Evolutionary conservation across 2,113 vertebrate genomes (phyloP).

Genomic region (Pelecanoides urinatrix): DNA sequence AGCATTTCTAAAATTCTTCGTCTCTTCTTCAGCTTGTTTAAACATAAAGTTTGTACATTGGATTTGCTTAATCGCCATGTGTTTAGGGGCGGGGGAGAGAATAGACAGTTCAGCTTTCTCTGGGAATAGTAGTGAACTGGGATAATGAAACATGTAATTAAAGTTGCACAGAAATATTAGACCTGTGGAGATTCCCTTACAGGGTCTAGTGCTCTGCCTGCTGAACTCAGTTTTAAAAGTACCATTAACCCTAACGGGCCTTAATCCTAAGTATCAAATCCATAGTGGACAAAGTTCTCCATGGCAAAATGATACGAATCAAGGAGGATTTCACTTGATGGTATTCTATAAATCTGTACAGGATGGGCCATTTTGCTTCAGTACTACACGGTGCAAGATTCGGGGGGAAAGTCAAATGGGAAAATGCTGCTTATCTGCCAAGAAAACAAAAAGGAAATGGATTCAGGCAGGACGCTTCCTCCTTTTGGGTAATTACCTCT

Average conservation of each 20-base stretch:
- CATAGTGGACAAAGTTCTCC: background rate
- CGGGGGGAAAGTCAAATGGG: background rate
- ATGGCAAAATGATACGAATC: background rate
- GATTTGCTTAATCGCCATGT: background rate
- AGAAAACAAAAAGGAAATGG: background rate
- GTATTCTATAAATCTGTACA: background rate
- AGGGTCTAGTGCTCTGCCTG: background rate
- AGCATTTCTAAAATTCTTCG: background rate
- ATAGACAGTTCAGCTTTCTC: background rate
- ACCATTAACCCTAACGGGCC: background rate
- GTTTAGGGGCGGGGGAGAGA: background rate
- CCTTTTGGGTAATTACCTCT: background rate
- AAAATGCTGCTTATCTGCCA: background rate
- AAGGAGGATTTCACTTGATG: background rate
- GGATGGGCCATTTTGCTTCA: background rate
- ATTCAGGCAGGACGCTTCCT: background rate
- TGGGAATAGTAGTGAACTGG: background rate
- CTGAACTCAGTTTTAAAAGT: background rate
- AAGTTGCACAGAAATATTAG: background rate
- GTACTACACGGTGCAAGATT: background rate
- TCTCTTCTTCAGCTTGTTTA: background rate
- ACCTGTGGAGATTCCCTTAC: background rate
- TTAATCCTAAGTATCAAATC: background rate
- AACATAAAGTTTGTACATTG: background rate
- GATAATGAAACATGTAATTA: background rate